Evolutionary conservation across 2,113 vertebrate species (phyloP), one percentile per base, ranked within the genome.

Genomic region (Labeo catla): DNA sequence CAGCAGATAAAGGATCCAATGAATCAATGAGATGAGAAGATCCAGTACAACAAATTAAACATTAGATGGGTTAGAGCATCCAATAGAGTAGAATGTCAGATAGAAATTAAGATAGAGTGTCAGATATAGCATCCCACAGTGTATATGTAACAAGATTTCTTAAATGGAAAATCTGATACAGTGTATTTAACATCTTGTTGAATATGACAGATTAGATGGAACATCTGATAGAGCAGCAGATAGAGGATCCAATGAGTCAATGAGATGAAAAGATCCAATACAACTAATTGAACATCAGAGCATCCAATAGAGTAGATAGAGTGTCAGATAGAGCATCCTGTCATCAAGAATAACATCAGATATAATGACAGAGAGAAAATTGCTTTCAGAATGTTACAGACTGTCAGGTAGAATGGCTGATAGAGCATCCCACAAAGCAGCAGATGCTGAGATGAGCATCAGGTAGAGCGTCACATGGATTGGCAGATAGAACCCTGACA

Each of bases 391-490:
- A 50, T 50, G 45, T 76, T 76, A n/a, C 11, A 50, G 73, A n/a
- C 28, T 76, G n/a, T 50, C 45, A 23, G 45, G 73, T 49, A 76
- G 21, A 39, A 57, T 13, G 39, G 76, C 50, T 34, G 50, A 78
- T 9, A 52, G 52, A 70, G 80, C 34, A 54, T 57, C 65, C 9
- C 50, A 57, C 57, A 57, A 36, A 73, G 81, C 47, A 45, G 68
- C 8, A 82, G 61, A 70, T 50, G 10, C 63, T 50, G 47, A 83
- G 36, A 73, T 73, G 82, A 78, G 73, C 73, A 68, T 76, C 54
- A 83, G 81, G 36, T 23, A 85, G 86, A 80, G 84, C 77, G 65
- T 50, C 86, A 84, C 63, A 34, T 84, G 54, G 52, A 57, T 66
- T 68, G 61, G 74, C 43, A 78, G 54, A 81, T 73, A 52, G 77